A percentile compares a stretch with the other conserved stretches of the same genome.
phyloP scores from a whole-genome alignment of 2,113 vertebrate species.

The Oreochromis spilurus region DNA sequence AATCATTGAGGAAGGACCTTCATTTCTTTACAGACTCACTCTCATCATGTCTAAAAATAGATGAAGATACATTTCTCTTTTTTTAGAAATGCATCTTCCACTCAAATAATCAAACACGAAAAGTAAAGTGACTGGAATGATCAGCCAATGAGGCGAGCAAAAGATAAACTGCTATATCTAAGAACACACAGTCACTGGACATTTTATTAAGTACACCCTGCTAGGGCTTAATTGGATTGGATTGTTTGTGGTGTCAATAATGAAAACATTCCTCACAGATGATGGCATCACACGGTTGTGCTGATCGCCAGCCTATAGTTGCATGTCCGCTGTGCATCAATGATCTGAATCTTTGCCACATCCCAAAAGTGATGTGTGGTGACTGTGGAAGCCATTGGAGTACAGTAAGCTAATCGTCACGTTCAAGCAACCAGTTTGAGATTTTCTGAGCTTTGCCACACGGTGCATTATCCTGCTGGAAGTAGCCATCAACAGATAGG shows the following conservation, averaged over 20 bases:
- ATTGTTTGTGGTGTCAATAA: not conserved
- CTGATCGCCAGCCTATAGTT: accelerated
- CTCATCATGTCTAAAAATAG: not conserved
- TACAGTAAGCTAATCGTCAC: not conserved
- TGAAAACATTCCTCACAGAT: not conserved
- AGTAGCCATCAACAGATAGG: not conserved
- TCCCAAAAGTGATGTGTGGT: not conserved
- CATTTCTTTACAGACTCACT: not conserved
- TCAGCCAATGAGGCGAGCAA: not conserved
- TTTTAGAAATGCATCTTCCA: not conserved
- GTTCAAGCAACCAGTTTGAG: not conserved
- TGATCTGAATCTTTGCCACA: not conserved
- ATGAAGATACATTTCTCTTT: not conserved
- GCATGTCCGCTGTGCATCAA: not conserved
- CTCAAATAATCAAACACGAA: not conserved
- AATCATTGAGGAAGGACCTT: conserved; percentile 3
- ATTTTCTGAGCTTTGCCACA: not conserved
- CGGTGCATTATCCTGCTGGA: not conserved
- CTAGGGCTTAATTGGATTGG: accelerated
- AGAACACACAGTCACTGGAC: not conserved
- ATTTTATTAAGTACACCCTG: not conserved
- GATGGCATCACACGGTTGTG: not conserved
- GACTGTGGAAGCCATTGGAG: not conserved
- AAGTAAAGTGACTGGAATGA: not conserved
- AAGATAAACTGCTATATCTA: not conserved